Conservation (phyloP, 2,797 vertebrate genomes). For the Ibycter americanus region DNA sequence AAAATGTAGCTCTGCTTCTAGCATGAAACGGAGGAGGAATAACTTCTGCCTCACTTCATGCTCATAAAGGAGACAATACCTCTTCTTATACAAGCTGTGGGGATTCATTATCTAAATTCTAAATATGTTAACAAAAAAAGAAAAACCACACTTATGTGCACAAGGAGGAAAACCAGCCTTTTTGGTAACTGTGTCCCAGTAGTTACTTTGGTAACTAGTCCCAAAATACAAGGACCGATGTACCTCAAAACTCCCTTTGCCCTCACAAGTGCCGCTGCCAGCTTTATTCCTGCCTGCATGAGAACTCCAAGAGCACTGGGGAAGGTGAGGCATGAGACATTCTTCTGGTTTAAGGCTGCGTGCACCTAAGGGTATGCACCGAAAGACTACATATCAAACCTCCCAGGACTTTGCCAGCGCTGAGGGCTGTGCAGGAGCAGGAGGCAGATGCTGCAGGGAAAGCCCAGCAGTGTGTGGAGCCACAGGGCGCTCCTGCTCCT, state of each 20-base stretch:
- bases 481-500: neutral
- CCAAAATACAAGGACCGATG: neutral
- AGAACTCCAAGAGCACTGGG: neutral
- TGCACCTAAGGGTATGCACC: neutral
- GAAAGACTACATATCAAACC: neutral
- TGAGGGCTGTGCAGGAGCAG: neutral
- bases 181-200: neutral
- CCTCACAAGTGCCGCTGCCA: neutral
- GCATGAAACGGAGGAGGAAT: neutral
- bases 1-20: neutral
- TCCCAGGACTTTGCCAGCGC: neutral
- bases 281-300: neutral
- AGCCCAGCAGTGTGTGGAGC: neutral
- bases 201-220: neutral
- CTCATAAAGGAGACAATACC: neutral
- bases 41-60: slow-evolving; percentile 18
- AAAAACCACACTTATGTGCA: too few relatives aligned
- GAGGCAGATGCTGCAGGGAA: neutral
- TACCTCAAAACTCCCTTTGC: neutral
- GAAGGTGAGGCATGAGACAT: neutral
- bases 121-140: neutral
- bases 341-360: neutral
- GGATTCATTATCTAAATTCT: neutral
- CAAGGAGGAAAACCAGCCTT: neutral
- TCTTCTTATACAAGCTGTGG: neutral